Evolutionary conservation across 2,797 vertebrate species (phyloP).

Genomic region (Cuculus canorus): DNA sequence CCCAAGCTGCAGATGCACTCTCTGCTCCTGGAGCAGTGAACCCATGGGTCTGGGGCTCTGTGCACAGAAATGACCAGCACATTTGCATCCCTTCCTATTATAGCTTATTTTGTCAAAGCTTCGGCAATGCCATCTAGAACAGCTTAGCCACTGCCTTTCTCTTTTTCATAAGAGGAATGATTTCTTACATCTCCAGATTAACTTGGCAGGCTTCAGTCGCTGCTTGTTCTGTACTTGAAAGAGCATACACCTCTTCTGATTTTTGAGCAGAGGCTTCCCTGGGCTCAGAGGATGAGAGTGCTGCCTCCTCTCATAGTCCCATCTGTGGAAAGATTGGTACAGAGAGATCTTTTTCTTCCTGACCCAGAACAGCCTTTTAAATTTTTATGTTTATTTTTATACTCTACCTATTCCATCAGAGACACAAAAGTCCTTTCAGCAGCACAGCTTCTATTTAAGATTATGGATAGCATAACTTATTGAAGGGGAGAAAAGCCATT

Average conservation of each 20-base stretch:
- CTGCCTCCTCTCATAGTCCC: not conserved
- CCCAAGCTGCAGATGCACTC: not conserved
- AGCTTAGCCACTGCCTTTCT: not conserved
- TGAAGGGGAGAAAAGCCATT: conserved; percentile 55
- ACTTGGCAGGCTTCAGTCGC: not conserved
- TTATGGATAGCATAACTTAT: conserved; percentile 46
- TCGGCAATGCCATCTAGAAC: not conserved
- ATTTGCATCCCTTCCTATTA: not conserved
- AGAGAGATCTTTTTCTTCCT: conserved; percentile 24
- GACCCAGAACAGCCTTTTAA: conserved; percentile 31
- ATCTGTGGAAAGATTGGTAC: not conserved
- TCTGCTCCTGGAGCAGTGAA: not conserved
- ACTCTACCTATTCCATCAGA: conserved; percentile 1
- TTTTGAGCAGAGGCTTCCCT: not conserved
- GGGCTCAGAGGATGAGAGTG: not conserved
- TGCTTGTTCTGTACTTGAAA: not conserved
- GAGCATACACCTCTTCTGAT: not conserved
- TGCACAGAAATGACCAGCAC: not conserved
- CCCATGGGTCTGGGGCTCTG: not conserved
- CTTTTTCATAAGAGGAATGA: not conserved
- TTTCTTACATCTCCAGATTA: not conserved
- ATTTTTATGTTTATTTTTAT: conserved; percentile 50
- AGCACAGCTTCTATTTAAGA: conserved; percentile 33
- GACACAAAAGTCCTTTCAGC: conserved; percentile 41
- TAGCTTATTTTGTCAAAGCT: not conserved